phyloP scores from a whole-genome alignment of 2,113 vertebrate genomes.

The Indri indri region DNA sequence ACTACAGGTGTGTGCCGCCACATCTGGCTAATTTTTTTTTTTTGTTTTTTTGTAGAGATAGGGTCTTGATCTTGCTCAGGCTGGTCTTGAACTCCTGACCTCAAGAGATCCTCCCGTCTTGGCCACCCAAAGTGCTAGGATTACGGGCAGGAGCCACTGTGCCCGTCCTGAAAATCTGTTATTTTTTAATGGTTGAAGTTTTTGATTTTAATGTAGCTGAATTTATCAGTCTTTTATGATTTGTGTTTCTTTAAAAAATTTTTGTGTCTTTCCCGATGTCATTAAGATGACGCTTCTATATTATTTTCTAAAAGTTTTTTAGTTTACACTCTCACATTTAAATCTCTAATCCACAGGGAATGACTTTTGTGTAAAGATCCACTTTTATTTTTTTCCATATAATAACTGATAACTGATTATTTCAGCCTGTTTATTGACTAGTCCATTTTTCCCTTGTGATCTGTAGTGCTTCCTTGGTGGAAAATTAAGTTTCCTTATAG shows the following conservation, averaged over 20 bases:
- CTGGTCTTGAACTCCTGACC: too few relatives aligned
- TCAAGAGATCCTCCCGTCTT: too few relatives aligned
- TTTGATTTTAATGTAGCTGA: not conserved
- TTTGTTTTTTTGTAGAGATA: too few relatives aligned
- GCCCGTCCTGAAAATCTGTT: not conserved
- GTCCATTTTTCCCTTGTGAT: not conserved
- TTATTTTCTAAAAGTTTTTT: not conserved
- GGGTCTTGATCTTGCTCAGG: too few relatives aligned
- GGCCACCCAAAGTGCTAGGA: too few relatives aligned
- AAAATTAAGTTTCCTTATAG: not conserved
- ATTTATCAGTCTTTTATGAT: not conserved
- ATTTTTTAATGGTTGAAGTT: not conserved
- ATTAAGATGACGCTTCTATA: not conserved
- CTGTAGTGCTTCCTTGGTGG: not conserved
- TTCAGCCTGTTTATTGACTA: not conserved
- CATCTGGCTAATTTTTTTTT: too few relatives aligned
- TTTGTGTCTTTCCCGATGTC: not conserved
- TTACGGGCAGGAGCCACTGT: too few relatives aligned
- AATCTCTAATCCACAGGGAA: not conserved
- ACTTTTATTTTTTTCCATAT: not conserved
- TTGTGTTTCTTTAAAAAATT: not conserved
- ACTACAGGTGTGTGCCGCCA: too few relatives aligned
- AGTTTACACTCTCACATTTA: not conserved
- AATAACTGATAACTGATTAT: not conserved
- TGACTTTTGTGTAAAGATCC: not conserved